These are phyloP conservation scores for Danaus melanippus DNA, from an alignment of 1,140 invertebrate species.

Conservation along the genomic window DNA sequence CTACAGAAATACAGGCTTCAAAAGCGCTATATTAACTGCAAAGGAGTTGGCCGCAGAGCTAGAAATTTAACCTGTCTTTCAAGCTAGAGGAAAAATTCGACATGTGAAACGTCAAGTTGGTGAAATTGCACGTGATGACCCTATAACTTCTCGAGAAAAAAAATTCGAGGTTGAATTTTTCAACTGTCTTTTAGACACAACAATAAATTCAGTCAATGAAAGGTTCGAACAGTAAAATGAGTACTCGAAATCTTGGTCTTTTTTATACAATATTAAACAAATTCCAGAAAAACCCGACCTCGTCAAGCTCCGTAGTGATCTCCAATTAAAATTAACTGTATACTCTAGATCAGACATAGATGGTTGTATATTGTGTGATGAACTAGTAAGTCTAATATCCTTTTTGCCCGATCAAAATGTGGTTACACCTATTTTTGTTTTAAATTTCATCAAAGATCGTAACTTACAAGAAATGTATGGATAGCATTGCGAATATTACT, in stretches of 20 bases:
- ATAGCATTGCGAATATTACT: constrained; percentile 27
- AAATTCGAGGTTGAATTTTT: too few relatives aligned
- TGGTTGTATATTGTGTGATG: constrained; percentile 6
- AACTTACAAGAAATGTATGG: constrained; percentile 29
- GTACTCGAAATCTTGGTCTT: constrained; percentile 20
- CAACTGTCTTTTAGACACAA: too few relatives aligned
- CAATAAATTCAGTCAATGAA: too few relatives aligned
- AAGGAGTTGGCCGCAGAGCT: too few relatives aligned
- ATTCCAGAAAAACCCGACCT: constrained; percentile 22
- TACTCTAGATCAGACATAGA: constrained; percentile 12
- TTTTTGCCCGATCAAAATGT: constrained; percentile 21
- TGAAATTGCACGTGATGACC: too few relatives aligned
- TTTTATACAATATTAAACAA: constrained; percentile 29
- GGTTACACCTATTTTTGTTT: constrained; percentile 21
- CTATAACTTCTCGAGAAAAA: too few relatives aligned
- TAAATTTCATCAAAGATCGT: constrained; percentile 27
- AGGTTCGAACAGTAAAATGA: constrained; percentile 13
- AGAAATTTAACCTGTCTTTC: too few relatives aligned
- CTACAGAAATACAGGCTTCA: too few relatives aligned
- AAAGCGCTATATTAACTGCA: too few relatives aligned
- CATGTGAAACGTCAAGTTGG: too few relatives aligned
- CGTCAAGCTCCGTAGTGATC: constrained; percentile 21
- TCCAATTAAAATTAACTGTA: constrained; percentile 27
- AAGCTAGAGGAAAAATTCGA: too few relatives aligned
- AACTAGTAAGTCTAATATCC: constrained; percentile 24